These are phyloP conservation scores for Actinopyga echinites DNA, from an alignment of 53 echinoderm and acorn worm species.

Conservation along the genomic window DNA sequence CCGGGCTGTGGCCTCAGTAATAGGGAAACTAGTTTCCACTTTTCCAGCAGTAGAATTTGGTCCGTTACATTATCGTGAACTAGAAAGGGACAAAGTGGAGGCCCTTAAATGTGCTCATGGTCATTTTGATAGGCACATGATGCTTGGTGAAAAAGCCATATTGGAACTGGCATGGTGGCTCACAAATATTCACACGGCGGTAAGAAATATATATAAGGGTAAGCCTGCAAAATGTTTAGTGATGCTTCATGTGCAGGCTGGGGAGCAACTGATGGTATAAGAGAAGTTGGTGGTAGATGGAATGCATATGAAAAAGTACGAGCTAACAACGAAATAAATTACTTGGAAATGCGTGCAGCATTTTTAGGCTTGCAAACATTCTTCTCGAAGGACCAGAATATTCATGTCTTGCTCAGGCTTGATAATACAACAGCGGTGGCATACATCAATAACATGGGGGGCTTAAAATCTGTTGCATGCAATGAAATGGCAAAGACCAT, in stretches of 20 bases:
- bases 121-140: slow-evolving; percentile 60
- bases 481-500: slow-evolving; percentile 46
- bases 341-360: slow-evolving; percentile 61
- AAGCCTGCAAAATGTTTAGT: slow-evolving; percentile 5
- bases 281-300: slow-evolving; percentile 59
- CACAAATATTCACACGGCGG: slow-evolving; percentile 14
- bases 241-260: slow-evolving; percentile 65
- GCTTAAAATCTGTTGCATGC: slow-evolving; percentile 28
- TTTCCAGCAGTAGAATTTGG: slow-evolving; percentile 65
- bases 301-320: slow-evolving; percentile 21
- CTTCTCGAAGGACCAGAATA: slow-evolving; percentile 12
- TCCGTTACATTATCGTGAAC: slow-evolving; percentile 34
- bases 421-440: slow-evolving; percentile 78
- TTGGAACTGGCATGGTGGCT: slow-evolving; percentile 50
- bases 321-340: slow-evolving; percentile 54
- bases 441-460: slow-evolving; percentile 74
- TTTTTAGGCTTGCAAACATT: slow-evolving; percentile 61
- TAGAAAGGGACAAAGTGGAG: slow-evolving; percentile 45
- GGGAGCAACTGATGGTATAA: slow-evolving; percentile 53
- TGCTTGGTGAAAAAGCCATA: not conserved
- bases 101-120: slow-evolving; percentile 39
- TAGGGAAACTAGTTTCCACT: slow-evolving; percentile 58
- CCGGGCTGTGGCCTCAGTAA: slow-evolving; percentile 47
- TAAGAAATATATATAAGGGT: not conserved
- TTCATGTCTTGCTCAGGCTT: slow-evolving; percentile 55